Conservation (phyloP, 2,113 vertebrate species). For the Clinocottus analis region DNA sequence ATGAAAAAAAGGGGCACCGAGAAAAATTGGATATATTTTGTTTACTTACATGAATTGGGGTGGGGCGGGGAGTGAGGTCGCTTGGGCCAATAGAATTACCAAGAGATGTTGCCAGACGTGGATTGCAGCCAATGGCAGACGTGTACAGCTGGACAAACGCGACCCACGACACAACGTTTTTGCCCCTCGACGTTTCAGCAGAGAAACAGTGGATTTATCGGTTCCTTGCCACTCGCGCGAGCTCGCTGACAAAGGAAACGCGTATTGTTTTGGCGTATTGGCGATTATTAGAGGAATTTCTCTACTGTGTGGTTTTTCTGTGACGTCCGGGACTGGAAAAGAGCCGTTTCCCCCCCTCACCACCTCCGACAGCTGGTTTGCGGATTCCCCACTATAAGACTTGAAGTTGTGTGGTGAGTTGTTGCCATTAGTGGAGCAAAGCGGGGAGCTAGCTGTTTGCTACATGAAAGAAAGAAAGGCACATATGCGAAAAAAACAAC, state of each 20-base stretch:
- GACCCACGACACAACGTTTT: slow-evolving; percentile 49
- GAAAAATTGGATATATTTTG: slow-evolving; percentile 50
- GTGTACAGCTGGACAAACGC: slow-evolving; percentile 55
- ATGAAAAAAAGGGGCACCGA: background rate
- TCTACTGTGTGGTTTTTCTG: slow-evolving; percentile 17
- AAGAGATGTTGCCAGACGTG: slow-evolving; percentile 20
- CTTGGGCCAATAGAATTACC: slow-evolving; percentile 44
- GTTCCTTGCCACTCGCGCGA: slow-evolving; percentile 15
- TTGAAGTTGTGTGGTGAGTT: slow-evolving; percentile 76
- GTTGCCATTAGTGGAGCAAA: slow-evolving; percentile 42
- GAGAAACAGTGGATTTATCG: slow-evolving; percentile 33
- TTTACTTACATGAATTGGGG: slow-evolving; percentile 64
- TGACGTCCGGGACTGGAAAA: slow-evolving; percentile 44
- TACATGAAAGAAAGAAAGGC: background rate
- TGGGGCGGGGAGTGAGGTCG: background rate
- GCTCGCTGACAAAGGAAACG: background rate
- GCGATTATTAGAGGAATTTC: background rate
- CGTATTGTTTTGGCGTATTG: background rate
- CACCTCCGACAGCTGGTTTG: slow-evolving; percentile 56
- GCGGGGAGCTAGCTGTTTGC: background rate
- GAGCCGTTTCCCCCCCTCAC: slow-evolving; percentile 22
- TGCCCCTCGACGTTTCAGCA: slow-evolving; percentile 24
- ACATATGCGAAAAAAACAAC: background rate
- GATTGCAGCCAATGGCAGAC: slow-evolving; percentile 50
- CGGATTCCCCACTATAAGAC: slow-evolving; percentile 38